Evolutionary conservation across 1,140 invertebrate species (phyloP).

Genomic region (Aphidius ervi): DNA sequence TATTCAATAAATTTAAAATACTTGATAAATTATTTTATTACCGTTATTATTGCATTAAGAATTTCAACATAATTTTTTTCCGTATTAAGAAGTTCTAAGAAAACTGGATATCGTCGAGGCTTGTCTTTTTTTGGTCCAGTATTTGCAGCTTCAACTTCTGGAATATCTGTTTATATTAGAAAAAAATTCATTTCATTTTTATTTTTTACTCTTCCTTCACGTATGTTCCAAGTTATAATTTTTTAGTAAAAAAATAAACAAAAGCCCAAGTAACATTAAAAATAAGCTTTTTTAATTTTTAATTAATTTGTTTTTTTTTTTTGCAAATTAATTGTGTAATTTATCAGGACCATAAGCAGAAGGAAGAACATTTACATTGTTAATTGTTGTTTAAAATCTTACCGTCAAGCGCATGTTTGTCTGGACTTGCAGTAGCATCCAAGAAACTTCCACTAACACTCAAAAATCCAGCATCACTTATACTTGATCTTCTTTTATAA

Average conservation of each 20-base stretch:
- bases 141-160: conserved; percentile 54
- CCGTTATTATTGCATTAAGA: conserved; percentile 85
- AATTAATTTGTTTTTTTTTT: not conserved
- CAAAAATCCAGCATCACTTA: conserved; percentile 76
- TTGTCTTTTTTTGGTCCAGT: conserved; percentile 62
- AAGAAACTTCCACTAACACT: conserved; percentile 82
- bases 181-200: conserved; percentile 30
- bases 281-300: too few species aligned
- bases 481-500: conserved; percentile 74
- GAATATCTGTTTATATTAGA: conserved; percentile 47
- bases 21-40: conserved; percentile 46
- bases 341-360: conserved; percentile 26
- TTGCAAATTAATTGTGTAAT: conserved; percentile 2
- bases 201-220: conserved; percentile 35
- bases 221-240: conserved; percentile 29
- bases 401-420: conserved; percentile 63
- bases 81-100: conserved; percentile 90
- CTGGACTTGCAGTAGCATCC: conserved; percentile 77
- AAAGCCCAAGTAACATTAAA: too few species aligned
- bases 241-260: not conserved
- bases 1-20: not conserved
- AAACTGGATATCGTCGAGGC: conserved; percentile 79
- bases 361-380: conserved; percentile 27
- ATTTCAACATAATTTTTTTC: conserved; percentile 97
- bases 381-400: conserved; percentile 20